Evolutionary conservation across 2,113 vertebrate species (phyloP).

Genomic region (Psittacula cyanocephala): DNA sequence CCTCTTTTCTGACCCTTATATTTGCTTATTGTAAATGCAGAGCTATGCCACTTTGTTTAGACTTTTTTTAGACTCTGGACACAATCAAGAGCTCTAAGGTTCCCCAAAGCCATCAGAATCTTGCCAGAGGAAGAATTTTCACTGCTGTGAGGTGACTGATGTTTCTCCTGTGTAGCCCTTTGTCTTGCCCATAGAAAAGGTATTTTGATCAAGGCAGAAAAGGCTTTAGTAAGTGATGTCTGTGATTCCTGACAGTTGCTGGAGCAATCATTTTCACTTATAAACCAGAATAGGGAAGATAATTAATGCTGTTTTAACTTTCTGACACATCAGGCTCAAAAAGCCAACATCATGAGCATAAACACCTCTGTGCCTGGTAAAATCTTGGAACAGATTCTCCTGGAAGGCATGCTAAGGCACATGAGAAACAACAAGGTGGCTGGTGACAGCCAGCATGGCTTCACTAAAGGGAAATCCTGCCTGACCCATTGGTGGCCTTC

Average conservation of each 20-base stretch:
- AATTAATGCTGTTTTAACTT: background rate
- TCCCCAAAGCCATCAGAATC: background rate
- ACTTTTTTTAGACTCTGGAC: background rate
- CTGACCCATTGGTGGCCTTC: too few species aligned
- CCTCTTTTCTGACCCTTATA: background rate
- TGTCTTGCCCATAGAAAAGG: background rate
- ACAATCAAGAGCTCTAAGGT: background rate
- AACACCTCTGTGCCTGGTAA: too few species aligned
- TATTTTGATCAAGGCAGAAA: rapidly evolving
- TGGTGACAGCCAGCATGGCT: too few species aligned
- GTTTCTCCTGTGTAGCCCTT: background rate
- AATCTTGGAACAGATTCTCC: too few species aligned
- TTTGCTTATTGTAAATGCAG: background rate
- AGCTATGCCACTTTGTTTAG: background rate
- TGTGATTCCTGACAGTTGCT: background rate
- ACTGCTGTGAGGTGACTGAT: background rate
- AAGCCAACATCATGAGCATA: background rate
- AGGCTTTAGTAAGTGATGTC: background rate
- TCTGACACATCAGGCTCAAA: background rate
- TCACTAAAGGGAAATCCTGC: too few species aligned
- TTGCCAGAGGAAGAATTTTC: background rate
- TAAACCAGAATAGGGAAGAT: background rate
- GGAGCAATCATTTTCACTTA: background rate
- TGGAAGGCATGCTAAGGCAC: too few species aligned
- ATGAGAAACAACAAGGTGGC: too few species aligned